Percentiles rank a stretch among this genome's conserved stretches.
phyloP scores from a whole-genome alignment of 2,888 invertebrate species.

The Piscicola geometra region DNA sequence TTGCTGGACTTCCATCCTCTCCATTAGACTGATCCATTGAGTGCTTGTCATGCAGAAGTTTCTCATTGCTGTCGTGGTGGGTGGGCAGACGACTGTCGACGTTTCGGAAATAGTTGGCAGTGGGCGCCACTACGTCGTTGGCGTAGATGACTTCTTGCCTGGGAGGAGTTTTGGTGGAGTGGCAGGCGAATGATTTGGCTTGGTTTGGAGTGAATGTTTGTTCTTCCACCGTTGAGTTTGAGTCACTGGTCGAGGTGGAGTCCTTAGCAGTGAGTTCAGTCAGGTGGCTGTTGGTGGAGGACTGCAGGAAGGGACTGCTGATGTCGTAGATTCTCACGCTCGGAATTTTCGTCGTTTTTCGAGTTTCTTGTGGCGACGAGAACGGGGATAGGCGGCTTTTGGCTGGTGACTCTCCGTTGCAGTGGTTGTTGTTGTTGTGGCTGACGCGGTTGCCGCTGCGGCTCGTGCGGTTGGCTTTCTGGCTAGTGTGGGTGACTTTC shows the following conservation, averaged over 20 bases:
- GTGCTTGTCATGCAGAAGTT: background rate
- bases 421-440: background rate
- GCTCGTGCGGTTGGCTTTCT: no score
- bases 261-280: background rate
- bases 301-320: background rate
- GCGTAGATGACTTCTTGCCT: background rate
- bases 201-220: no score
- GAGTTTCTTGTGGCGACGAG: background rate
- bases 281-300: conserved; percentile 10
- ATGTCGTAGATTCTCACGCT: conserved; percentile 3
- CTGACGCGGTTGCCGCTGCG: background rate
- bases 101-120: background rate
- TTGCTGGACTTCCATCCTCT: background rate
- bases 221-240: background rate
- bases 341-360: background rate
- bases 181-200: background rate
- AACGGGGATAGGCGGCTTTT: background rate
- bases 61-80: no score
- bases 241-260: background rate
- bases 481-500: no score
- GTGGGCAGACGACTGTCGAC: no score
- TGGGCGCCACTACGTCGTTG: background rate
- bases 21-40: background rate
- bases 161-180: background rate
- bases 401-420: background rate